Evolutionary conservation across 1,140 invertebrate genomes (phyloP).

Genomic region (Patella vulgata): DNA sequence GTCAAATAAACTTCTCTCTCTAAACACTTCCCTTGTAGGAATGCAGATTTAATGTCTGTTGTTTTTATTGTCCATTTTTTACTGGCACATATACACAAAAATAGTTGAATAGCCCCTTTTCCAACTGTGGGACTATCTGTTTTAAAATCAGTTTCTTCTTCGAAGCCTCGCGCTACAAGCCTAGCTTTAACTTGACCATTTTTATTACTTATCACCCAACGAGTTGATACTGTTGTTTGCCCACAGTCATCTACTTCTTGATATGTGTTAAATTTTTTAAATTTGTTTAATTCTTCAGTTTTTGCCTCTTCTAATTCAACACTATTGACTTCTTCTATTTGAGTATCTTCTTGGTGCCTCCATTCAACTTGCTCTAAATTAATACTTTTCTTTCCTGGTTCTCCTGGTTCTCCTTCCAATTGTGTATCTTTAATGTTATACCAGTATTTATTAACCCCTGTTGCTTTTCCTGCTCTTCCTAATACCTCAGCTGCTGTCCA

Average conservation of each 20-base stretch:
- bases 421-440: conserved; percentile 5
- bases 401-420: too few relatives aligned
- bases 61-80: conserved; percentile 31
- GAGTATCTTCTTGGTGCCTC: not conserved
- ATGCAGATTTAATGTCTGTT: conserved; percentile 27
- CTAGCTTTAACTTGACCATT: conserved; percentile 22
- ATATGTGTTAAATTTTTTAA: conserved; percentile 25
- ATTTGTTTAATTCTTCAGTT: conserved; percentile 19
- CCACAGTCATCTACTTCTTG: conserved; percentile 23
- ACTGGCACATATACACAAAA: conserved; percentile 20
- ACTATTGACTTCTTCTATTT: conserved; percentile 13
- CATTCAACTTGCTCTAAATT: conserved; percentile 10
- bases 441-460: conserved; percentile 27
- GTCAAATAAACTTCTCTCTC: too few relatives aligned
- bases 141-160: conserved; percentile 23
- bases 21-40: too few relatives aligned
- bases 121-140: conserved; percentile 30
- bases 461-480: conserved; percentile 19
- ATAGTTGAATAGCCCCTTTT: conserved; percentile 31
- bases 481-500: conserved; percentile 14
- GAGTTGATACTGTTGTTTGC: conserved; percentile 22
- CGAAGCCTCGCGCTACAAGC: conserved; percentile 34
- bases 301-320: conserved; percentile 10
- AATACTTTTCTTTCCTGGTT: conserved; percentile 10
- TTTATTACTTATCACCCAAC: conserved; percentile 31